phyloP scores from a whole-genome alignment of 1,140 invertebrate species.

The Pseudachorutes palmiensis region DNA sequence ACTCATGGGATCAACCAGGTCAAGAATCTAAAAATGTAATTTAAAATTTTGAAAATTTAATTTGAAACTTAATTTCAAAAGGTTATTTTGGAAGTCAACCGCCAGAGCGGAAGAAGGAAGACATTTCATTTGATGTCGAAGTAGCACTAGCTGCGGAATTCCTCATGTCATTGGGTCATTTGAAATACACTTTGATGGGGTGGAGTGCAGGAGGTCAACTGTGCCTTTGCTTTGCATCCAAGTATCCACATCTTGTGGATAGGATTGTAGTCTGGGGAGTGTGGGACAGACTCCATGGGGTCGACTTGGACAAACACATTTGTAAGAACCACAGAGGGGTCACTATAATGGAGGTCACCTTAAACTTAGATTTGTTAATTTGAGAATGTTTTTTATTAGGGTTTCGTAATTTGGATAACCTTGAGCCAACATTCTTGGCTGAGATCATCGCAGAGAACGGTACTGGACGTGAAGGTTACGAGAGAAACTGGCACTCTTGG shows the following conservation, averaged over 20 bases:
- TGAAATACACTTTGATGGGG: background rate
- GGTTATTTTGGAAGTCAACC: background rate
- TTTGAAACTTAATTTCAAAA: too few species aligned
- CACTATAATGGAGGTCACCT: background rate
- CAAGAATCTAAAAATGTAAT: background rate
- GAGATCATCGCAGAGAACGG: constrained; percentile 1
- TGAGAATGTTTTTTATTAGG: background rate
- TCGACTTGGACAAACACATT: background rate
- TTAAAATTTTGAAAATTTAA: too few species aligned
- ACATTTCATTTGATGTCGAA: background rate
- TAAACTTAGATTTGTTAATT: background rate
- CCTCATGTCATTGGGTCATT: background rate
- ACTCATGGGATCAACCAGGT: background rate
- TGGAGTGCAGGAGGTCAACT: constrained; percentile 1
- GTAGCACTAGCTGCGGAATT: background rate
- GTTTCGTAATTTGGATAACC: constrained; percentile 3
- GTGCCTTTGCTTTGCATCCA: background rate
- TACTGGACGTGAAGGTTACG: background rate
- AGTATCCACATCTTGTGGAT: background rate
- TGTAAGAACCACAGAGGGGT: background rate
- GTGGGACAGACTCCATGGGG: background rate
- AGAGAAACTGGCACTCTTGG: background rate
- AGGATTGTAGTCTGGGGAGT: background rate
- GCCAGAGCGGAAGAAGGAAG: background rate
- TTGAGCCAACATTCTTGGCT: background rate